phyloP scores from a whole-genome alignment of 2,797 vertebrate species.

The Danio aesculapii region DNA sequence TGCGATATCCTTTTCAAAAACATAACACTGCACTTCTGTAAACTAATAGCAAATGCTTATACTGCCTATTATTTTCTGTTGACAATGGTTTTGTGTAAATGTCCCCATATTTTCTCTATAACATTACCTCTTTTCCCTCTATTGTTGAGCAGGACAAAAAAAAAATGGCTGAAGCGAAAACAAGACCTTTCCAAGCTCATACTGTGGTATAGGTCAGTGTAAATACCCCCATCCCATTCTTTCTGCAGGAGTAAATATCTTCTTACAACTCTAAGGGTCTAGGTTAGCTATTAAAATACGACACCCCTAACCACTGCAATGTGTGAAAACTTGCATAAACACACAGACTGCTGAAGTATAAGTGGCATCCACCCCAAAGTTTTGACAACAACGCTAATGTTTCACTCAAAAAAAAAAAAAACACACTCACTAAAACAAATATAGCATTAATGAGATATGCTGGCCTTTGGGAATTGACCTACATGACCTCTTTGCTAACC shows the following conservation, averaged over 20 bases:
- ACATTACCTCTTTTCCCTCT: slow-evolving; percentile 2
- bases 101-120: no score
- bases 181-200: slow-evolving; percentile 51
- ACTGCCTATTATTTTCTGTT: no score
- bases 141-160: slow-evolving; percentile 36
- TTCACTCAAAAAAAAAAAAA: background rate
- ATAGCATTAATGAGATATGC: background rate
- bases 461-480: background rate
- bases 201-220: slow-evolving; percentile 50
- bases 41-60: no score
- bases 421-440: background rate
- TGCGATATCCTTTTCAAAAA: no score
- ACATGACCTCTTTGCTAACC: background rate
- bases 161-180: slow-evolving; percentile 47
- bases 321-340: slow-evolving; percentile 40
- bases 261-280: slow-evolving; percentile 46
- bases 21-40: no score
- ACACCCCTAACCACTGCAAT: slow-evolving; percentile 41
- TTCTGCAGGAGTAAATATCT: slow-evolving; percentile 47
- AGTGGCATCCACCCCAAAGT: slow-evolving; percentile 15
- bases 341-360: slow-evolving; percentile 7
- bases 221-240: slow-evolving; percentile 53
- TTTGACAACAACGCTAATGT: slow-evolving; percentile 5
- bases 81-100: no score
- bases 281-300: slow-evolving; percentile 54